A percentile compares a stretch with the other conserved stretches of the same genome.
phyloP scores from a whole-genome alignment of 2,888 invertebrate genomes.

The Drosophila anomalata region DNA sequence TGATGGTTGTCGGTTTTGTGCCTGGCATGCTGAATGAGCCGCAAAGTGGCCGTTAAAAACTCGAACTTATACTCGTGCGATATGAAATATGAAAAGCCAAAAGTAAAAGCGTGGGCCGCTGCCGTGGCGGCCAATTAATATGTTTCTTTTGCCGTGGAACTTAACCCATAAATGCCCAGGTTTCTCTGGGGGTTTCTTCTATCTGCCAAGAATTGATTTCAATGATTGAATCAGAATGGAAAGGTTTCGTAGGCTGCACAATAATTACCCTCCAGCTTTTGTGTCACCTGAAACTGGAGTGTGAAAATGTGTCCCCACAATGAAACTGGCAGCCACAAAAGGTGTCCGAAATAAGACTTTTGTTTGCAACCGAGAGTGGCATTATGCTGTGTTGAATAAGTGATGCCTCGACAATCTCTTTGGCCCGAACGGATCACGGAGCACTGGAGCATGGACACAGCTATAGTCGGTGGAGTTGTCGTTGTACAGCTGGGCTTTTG shows the following conservation, averaged over 20 bases:
- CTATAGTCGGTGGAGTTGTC: conserved; percentile 12
- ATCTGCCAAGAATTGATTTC: conserved; percentile 38
- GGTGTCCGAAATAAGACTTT: conserved; percentile 57
- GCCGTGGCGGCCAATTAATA: conserved; percentile 47
- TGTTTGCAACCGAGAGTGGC: conserved; percentile 37
- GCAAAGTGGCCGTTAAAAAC: conserved; percentile 62
- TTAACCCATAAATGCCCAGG: conserved; percentile 22
- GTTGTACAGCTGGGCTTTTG: conserved; percentile 31
- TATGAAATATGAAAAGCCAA: conserved; percentile 49
- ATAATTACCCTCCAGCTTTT: conserved; percentile 47
- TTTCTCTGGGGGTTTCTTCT: conserved; percentile 31
- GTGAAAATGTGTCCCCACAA: conserved; percentile 77
- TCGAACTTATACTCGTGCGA: conserved; percentile 44
- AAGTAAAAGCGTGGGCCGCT: conserved; percentile 55
- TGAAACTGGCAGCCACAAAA: conserved; percentile 55
- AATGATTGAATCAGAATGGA: conserved; percentile 27
- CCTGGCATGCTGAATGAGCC: conserved; percentile 60
- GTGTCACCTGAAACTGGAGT: conserved; percentile 72
- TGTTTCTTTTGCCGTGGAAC: conserved; percentile 6
- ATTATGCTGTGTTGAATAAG: conserved; percentile 66
- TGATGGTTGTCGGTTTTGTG: conserved; percentile 54
- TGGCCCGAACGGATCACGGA: conserved; percentile 20
- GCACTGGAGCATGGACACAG: conserved; percentile 65
- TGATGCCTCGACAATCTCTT: conserved; percentile 61
- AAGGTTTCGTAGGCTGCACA: conserved; percentile 34